Base-by-base conservation (phyloP, 2,797 vertebrate species). In the Schizopygopsis pylzovi region DNA sequence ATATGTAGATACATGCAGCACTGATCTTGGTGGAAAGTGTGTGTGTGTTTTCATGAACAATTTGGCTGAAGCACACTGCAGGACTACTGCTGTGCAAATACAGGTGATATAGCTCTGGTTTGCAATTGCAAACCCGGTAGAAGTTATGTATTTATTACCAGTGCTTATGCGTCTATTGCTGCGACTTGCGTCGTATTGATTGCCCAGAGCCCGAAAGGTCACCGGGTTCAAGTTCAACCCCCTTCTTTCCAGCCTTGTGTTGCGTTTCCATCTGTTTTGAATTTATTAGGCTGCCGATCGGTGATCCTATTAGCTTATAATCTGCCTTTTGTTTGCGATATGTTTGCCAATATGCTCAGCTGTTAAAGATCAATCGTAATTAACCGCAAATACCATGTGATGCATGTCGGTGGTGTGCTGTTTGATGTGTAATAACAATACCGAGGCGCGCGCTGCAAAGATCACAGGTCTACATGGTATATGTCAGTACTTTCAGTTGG, bases 181-280 rank as follows among this genome's bases (percentile, higher is more conserved):
- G 86, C 59, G 54, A 45, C 33, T 59, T 56, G 73, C 25, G 12
- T 76, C 39, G 1, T 86, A 90, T 85, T 16, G 87, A 84, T 82
- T 49, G 12, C 13, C 18, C 61, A 13, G n/a, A 56, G 47, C 59
- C 65, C 18, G 3, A 25, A 43, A 78, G 91, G 91, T 92, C 91
- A 92, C 91, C 86, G 91, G 93, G 95, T 93, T 95, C 95, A 96
- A 95, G 94, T 95, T 94, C 93, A 93, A 12, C 91, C n/a, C 87
- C 88, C 77, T 16, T 22, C 80, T 39, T 71, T 47, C 82, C 92
- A 89, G 91, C 92, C 87, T 87, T 41, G 85, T 80, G 88, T 77
- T 15, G 15, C 63, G 28, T 82, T 79, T 86, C 85, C 75, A 88
- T 89, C 88, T 79, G 81, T 78, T 61, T 72, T 70, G 84, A 78